Evolutionary conservation across 1,140 invertebrate species (phyloP), one percentile per base, ranked within the genome.

Genomic region (Leptestheria dahalacensis): DNA sequence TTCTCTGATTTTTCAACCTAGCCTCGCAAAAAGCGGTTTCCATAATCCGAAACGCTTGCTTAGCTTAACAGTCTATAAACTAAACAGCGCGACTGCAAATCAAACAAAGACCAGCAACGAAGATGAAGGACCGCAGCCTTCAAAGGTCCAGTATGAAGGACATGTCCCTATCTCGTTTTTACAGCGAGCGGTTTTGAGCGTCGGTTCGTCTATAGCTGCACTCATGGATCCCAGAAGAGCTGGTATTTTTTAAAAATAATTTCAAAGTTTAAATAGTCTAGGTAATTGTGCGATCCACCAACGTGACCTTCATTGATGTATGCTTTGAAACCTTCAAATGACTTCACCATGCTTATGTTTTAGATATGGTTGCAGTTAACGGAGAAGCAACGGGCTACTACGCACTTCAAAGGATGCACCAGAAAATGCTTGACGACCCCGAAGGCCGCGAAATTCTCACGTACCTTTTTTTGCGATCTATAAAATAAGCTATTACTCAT

Each of bases 321-420:
- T n/a, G n/a, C n/a, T n/a, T n/a, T n/a, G n/a, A n/a, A n/a, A n/a
- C n/a, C n/a, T n/a, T n/a, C 26, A 49, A 57, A 28, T 55, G 49
- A 21, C 6, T 25, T 62, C 53, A 59, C 51, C 15, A 25, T 60
- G 55, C 47, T 61, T 69, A 61, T 62, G 57, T 60, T 69, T 73
- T 64, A 79, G 92, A 97, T 71, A 91, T 95, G 89, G 89, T 97
- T 65, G 89, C 91, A 41, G 86, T 88, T 64, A 76, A 96, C 57
- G 91, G 91, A 3, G 93, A 97, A 75, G 86, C 88, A 0, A 91
- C 89, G 2, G 90, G 90, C 1, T 72, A 78, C 64, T 65, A 65
- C 41, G 85, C 89, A 9, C 73, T 93, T 0, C 72, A 73, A 59
- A 73, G 79, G 63, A 84, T 91, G 70, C 73, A 73, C 58, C 67